These are phyloP conservation scores for Rallus crepitans DNA, from an alignment of 2,797 vertebrate species.

Conservation along the genomic window DNA sequence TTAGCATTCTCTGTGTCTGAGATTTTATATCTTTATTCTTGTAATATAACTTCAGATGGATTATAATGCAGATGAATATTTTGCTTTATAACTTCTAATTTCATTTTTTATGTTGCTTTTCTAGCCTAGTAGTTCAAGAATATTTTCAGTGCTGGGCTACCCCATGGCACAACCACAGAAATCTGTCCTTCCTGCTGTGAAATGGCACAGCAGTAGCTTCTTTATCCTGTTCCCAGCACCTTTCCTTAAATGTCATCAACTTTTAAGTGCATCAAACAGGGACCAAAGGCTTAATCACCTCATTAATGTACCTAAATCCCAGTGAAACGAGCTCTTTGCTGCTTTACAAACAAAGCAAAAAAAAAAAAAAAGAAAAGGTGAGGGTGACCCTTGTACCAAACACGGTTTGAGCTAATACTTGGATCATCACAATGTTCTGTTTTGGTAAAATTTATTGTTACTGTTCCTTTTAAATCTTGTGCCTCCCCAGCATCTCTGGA, in stretches of 20 bases:
- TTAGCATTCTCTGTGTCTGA: not conserved
- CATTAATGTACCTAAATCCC: not conserved
- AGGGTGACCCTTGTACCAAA: not conserved
- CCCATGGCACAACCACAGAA: not conserved
- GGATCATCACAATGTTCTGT: not conserved
- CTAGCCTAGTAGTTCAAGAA: not conserved
- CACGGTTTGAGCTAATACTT: not conserved
- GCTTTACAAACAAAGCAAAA: not conserved
- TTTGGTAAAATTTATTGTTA: not conserved
- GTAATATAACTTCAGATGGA: not conserved
- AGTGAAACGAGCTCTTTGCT: not conserved
- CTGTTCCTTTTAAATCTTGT: not conserved
- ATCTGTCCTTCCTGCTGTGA: not conserved
- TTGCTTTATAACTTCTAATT: not conserved
- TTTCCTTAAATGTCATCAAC: not conserved
- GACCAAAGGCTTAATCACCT: not conserved
- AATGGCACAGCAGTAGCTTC: not conserved
- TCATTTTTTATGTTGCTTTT: not conserved
- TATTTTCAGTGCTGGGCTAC: not conserved
- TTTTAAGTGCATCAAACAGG: not conserved
- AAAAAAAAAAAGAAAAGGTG: not conserved
- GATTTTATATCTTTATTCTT: not conserved
- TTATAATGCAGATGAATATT: not conserved
- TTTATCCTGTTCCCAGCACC: rapidly evolving
- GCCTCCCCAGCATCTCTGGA: not conserved